phyloP scores from a whole-genome alignment of 2,113 vertebrate genomes.

The Merops nubicus region DNA sequence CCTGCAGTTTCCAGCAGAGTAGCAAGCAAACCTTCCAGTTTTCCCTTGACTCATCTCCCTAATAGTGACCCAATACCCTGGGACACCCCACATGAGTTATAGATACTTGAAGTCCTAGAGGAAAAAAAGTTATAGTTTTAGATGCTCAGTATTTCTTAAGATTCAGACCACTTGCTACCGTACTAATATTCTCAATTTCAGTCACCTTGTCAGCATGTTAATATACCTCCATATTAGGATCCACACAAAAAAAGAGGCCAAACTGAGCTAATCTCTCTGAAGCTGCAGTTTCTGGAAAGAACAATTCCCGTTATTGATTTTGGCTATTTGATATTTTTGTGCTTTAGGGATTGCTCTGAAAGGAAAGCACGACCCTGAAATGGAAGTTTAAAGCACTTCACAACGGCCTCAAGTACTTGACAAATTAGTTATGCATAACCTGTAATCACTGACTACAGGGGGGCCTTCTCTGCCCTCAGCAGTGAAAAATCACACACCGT shows the following conservation, averaged over 20 bases:
- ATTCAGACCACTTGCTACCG: not conserved
- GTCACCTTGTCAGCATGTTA: not conserved
- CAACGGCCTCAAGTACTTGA: not conserved
- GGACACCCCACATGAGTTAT: not conserved
- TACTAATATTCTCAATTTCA: slow-evolving; percentile 14
- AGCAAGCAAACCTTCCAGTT: not conserved
- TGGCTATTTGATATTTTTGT: slow-evolving; percentile 21
- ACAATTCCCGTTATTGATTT: slow-evolving; percentile 35
- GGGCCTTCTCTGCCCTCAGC: not conserved
- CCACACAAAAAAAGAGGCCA: not conserved
- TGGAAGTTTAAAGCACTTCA: slow-evolving; percentile 13
- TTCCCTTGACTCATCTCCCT: not conserved
- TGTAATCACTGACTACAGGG: slow-evolving; percentile 20
- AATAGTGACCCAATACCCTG: fast-evolving
- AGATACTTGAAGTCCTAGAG: not conserved
- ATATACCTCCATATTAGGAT: not conserved
- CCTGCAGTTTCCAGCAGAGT: not conserved
- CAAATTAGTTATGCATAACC: slow-evolving; percentile 36
- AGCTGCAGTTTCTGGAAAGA: slow-evolving; percentile 18
- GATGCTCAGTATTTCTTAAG: not conserved
- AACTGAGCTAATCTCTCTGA: slow-evolving; percentile 1
- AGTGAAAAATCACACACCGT: not conserved
- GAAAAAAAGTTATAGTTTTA: not conserved
- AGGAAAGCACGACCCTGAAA: not conserved
- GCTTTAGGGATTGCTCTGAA: slow-evolving; percentile 4